Base-by-base conservation (phyloP, 1,140 invertebrate genomes). In the Platyura marginata region DNA sequence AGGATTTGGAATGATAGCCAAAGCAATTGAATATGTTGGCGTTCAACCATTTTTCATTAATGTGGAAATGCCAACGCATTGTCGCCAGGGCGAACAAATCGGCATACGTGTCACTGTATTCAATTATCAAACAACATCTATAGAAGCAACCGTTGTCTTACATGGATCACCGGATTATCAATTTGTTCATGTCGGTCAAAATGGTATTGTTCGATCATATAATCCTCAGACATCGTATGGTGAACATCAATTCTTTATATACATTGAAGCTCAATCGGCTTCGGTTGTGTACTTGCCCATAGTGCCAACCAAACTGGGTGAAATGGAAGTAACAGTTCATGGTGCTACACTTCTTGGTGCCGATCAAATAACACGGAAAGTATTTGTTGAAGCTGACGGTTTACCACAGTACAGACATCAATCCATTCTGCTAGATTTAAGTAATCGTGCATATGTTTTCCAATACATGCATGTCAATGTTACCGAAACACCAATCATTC, bases 391-490 rank as follows among this genome's bases (percentile, higher is more conserved):
- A 74, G 75, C 91, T n/a, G 89, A 95, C 58, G 93, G 93, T 36
- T 64, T 96, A 5, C 81, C 85, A 0, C 92, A 96, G 55, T 75
- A 87, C 54, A 72, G 86, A 2, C 91, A 97, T 64, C 87, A 94
- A 44, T 88, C 91, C 0, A 75, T 92, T 8, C 62, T 97, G 0
- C 63, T 97, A 1, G 92, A 96, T 69, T 65, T 97, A 9, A 92
- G 86, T 43, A 93, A 84, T 57, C 75, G 86, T 11, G 87, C 86
- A 6, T 92, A 89, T 54, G 76, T 90, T 3, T 81, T 94, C 57
- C 90, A 94, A 51, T 92, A 94, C 56, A 78, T 96, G 72, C 89
- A 96, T 61, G 83, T 96, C 1, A 91, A 91, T 55, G 76, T 95
- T 3, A 93, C 91, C 0, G 83, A 89, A 56, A 84, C 80, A 1